A percentile compares a stretch with the other conserved stretches of the same genome.
phyloP scores from a whole-genome alignment of 1,140 invertebrate species.

The Neodiprion fabricii region DNA sequence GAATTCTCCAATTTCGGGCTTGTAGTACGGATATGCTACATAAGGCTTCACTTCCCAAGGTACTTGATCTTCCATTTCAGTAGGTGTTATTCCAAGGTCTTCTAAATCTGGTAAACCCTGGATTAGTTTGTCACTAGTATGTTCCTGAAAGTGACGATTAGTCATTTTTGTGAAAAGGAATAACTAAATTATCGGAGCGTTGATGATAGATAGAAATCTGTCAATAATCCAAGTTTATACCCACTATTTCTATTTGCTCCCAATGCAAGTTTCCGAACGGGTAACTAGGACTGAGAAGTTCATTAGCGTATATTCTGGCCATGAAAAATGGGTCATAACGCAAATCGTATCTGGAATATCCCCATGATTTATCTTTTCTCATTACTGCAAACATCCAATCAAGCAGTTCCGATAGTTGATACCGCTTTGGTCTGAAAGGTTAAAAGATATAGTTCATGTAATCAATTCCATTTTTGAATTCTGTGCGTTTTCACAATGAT shows the following conservation, averaged over 20 bases:
- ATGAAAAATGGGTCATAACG: slow-evolving; percentile 74
- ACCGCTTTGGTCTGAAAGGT: slow-evolving; percentile 79
- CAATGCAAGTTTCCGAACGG: slow-evolving; percentile 74
- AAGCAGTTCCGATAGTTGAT: slow-evolving; percentile 79
- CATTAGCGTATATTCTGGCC: slow-evolving; percentile 69
- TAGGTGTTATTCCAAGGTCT: slow-evolving; percentile 84
- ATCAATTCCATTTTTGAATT: background rate
- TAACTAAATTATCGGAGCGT: background rate
- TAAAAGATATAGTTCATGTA: background rate
- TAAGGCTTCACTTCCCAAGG: slow-evolving; percentile 78
- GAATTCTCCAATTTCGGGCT: slow-evolving; percentile 79
- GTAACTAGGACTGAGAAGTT: slow-evolving; percentile 66
- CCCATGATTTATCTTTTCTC: slow-evolving; percentile 70
- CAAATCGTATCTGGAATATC: slow-evolving; percentile 74
- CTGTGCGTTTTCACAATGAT: slow-evolving; percentile 8
- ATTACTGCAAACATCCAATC: slow-evolving; percentile 79
- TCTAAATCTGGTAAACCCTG: slow-evolving; percentile 78
- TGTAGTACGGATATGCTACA: slow-evolving; percentile 72
- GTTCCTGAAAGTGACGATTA: slow-evolving; percentile 67
- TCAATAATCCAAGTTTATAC: slow-evolving; percentile 30
- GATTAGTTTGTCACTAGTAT: slow-evolving; percentile 72
- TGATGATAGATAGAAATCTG: no score
- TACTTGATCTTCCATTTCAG: slow-evolving; percentile 77
- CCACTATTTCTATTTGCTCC: slow-evolving; percentile 83
- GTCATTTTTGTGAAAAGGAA: background rate